These are phyloP conservation scores for Tolmerus cingulatus DNA, from an alignment of 2,888 invertebrate genomes.

Conservation along the genomic window DNA sequence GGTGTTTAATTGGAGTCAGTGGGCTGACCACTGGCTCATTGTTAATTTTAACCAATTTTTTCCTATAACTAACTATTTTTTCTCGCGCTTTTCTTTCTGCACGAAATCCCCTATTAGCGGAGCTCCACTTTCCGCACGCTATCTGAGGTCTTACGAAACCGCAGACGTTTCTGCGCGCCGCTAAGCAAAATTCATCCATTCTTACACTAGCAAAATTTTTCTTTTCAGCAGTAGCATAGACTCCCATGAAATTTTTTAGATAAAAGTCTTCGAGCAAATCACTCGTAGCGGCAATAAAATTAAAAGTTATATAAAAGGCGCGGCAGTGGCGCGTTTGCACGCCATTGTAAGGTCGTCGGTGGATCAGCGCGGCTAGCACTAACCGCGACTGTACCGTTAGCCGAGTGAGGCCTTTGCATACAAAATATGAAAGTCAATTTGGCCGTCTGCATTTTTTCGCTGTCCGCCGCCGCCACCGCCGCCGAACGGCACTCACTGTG, in stretches of 20 bases:
- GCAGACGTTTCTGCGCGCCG: neutral
- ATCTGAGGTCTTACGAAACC: neutral
- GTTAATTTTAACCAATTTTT: neutral
- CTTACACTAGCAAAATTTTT: neutral
- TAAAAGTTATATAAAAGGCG: neutral
- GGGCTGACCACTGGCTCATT: neutral
- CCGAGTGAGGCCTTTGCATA: constrained; percentile 11
- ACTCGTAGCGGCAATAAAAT: neutral
- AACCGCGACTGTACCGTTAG: neutral
- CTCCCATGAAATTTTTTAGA: neutral
- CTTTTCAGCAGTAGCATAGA: neutral
- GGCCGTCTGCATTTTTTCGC: constrained; percentile 6
- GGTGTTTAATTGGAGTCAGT: neutral
- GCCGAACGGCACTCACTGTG: neutral
- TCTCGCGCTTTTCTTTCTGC: neutral
- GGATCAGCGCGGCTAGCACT: neutral
- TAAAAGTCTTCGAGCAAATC: neutral
- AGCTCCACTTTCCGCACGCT: neutral
- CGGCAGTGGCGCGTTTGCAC: constrained; percentile 2
- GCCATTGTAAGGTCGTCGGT: constrained; percentile 9
- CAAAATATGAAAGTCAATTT: constrained; percentile 31
- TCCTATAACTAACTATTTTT: neutral
- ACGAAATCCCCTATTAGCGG: neutral
- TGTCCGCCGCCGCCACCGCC: neutral
- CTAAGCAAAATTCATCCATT: neutral